A percentile compares a stretch with the other conserved stretches of the same genome.
phyloP scores from a whole-genome alignment of 2,797 vertebrate species.

The Acanthurus lineatus region DNA sequence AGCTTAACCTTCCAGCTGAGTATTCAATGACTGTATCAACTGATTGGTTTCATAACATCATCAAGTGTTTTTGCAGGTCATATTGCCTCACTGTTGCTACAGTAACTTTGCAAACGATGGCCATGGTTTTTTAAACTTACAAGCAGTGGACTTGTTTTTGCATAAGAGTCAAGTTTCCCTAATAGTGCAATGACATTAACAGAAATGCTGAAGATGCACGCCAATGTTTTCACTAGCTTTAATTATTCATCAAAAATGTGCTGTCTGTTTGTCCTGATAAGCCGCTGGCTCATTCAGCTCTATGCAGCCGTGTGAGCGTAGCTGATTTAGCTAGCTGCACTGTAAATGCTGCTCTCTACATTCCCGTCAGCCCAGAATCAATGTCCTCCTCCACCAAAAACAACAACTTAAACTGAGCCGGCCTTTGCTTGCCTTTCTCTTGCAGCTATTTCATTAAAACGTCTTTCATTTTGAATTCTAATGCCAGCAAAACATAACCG shows the following conservation, averaged over 20 bases:
- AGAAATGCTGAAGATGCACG: constrained; percentile 59
- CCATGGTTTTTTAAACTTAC: constrained; percentile 36
- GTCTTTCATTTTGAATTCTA: constrained; percentile 54
- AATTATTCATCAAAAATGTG: constrained; percentile 81
- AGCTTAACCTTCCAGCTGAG: neutral
- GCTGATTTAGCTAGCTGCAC: constrained; percentile 59
- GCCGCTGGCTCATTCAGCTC: constrained; percentile 64
- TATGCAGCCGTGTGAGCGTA: constrained; percentile 55
- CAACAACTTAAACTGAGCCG: constrained; percentile 51
- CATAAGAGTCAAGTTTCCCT: constrained; percentile 56
- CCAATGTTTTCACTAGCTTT: constrained; percentile 70
- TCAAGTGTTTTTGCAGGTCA: constrained; percentile 10
- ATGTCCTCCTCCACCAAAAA: constrained; percentile 49
- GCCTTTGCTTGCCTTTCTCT: constrained; percentile 36
- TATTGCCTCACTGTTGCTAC: constrained; percentile 1
- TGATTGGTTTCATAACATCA: neutral
- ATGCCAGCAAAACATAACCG: constrained; percentile 34
- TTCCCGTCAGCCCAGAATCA: constrained; percentile 50
- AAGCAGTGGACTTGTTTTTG: constrained; percentile 50
- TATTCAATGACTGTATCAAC: neutral
- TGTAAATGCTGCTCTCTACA: constrained; percentile 53
- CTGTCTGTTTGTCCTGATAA: constrained; percentile 79
- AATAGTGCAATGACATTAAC: constrained; percentile 62
- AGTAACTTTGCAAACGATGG: constrained; percentile 12
- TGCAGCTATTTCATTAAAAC: constrained; percentile 50